A percentile compares a stretch with the other conserved stretches of the same genome.
These are phyloP conservation scores for Cololabis saira DNA, from an alignment of 2,113 vertebrate species.

Conservation along the genomic window DNA sequence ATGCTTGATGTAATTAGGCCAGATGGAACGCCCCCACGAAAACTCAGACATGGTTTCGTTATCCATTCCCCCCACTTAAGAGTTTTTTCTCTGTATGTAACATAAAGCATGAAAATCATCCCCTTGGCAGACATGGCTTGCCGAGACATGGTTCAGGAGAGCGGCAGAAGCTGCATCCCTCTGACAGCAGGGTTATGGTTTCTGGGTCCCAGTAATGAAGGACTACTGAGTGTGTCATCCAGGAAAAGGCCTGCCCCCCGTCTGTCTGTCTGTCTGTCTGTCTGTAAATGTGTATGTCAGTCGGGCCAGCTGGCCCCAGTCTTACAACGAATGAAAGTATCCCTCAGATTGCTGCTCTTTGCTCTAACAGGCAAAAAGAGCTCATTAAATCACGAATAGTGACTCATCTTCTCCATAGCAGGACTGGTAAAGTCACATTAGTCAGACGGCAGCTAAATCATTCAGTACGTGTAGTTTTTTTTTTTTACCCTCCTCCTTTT, in stretches of 20 bases:
- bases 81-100: conserved; percentile 33
- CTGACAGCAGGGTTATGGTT: conserved; percentile 70
- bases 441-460: conserved; percentile 41
- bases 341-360: conserved; percentile 36
- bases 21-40: conserved; percentile 32
- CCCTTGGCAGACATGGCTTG: conserved; percentile 35
- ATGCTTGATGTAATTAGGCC: conserved; percentile 55
- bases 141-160: conserved; percentile 47
- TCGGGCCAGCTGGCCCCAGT: conserved; percentile 66
- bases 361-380: conserved; percentile 45
- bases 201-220: conserved; percentile 69
- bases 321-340: conserved; percentile 56
- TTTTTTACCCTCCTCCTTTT: neutral
- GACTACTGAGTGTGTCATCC: conserved; percentile 71
- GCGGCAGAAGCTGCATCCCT: conserved; percentile 41
- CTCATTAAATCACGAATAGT: conserved; percentile 56
- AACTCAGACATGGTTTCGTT: conserved; percentile 16
- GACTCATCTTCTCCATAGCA: conserved; percentile 47
- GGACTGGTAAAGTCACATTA: conserved; percentile 35
- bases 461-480: conserved; percentile 5
- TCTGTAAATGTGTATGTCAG: neutral
- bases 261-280: conserved; percentile 57
- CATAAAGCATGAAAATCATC: conserved; percentile 55
- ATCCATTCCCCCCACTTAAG: neutral
- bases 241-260: conserved; percentile 59